These are phyloP conservation scores for Caenorhabditis virilis DNA, from an alignment of 2,888 invertebrate species.

Conservation along the genomic window DNA sequence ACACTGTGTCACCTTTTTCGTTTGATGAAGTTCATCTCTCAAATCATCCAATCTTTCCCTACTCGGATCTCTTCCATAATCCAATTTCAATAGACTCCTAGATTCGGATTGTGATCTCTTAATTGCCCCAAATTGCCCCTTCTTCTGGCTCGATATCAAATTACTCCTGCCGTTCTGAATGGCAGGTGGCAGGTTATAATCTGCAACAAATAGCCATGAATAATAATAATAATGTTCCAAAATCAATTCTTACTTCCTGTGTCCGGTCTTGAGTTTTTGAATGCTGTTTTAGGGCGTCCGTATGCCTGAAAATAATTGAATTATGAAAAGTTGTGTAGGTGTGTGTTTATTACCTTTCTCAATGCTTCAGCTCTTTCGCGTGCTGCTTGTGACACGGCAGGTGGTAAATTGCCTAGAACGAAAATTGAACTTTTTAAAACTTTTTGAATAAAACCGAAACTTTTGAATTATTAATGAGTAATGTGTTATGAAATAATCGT, in stretches of 20 bases:
- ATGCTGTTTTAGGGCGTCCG: slow-evolving; percentile 29
- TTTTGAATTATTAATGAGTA: not conserved
- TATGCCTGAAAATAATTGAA: slow-evolving; percentile 15
- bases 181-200: too few species aligned
- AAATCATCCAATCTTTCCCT: slow-evolving; percentile 34
- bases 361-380: slow-evolving; percentile 31
- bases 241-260: slow-evolving; percentile 15
- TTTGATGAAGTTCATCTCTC: slow-evolving; percentile 28
- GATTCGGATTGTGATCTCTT: slow-evolving; percentile 29
- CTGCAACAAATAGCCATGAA: too few species aligned
- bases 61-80: slow-evolving; percentile 29
- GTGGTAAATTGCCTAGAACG: slow-evolving; percentile 35
- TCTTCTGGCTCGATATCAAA: too few species aligned
- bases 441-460: too few species aligned
- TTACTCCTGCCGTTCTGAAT: too few species aligned
- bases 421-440: slow-evolving; percentile 6
- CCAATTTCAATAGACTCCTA: slow-evolving; percentile 18
- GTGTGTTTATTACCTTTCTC: slow-evolving; percentile 22
- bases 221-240: not conserved
- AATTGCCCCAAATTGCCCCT: too few species aligned
- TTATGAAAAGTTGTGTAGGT: not conserved
- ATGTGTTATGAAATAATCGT: not conserved
- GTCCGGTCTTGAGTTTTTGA: slow-evolving; percentile 16
- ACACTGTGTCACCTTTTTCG: slow-evolving; percentile 23
- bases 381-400: slow-evolving; percentile 31